These are phyloP conservation scores for Drosophila bocki DNA, from an alignment of 1,140 invertebrate genomes.

Conservation along the genomic window DNA sequence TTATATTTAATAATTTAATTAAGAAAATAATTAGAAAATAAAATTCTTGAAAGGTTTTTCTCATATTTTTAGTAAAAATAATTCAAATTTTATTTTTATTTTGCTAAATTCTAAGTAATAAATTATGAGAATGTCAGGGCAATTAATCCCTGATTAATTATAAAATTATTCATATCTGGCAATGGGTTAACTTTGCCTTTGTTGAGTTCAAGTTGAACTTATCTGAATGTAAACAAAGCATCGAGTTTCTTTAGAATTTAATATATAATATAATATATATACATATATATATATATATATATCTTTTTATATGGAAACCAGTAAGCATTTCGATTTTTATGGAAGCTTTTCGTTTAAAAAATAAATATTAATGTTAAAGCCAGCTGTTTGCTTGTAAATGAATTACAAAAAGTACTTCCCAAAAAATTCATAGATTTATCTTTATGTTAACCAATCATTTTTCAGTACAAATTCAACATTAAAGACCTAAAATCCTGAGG, in stretches of 20 bases:
- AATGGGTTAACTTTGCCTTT: neutral
- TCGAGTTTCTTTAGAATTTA: neutral
- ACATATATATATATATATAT: too few relatives aligned
- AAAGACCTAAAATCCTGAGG: neutral
- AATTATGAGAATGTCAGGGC: neutral
- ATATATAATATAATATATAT: neutral
- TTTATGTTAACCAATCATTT: neutral
- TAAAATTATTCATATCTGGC: neutral
- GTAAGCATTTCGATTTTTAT: neutral
- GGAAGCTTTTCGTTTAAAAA: too few relatives aligned
- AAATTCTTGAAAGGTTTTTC: neutral
- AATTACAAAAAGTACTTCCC: too few relatives aligned
- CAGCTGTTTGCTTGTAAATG: too few relatives aligned
- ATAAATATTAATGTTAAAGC: neutral
- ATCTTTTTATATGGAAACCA: neutral
- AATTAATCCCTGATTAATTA: conserved; percentile 5
- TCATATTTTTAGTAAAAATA: neutral
- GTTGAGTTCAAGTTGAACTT: neutral
- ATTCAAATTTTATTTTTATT: neutral
- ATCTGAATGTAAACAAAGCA: conserved; percentile 3
- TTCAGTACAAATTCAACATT: neutral
- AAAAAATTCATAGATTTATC: too few relatives aligned
- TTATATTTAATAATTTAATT: neutral
- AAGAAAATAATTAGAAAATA: neutral
- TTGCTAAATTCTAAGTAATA: conserved; percentile 1